phyloP scores from a whole-genome alignment of 1,140 invertebrate species.

The Apis mellifera region Amel_HAv3.1 CM009940.2:8636501-8637000 shows the following conservation, averaged over 20 bases:
- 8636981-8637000: neutral
- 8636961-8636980: neutral
- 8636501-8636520: too few relatives aligned
- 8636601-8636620: neutral
- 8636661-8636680: constrained; percentile 3
- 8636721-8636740: constrained; percentile 52
- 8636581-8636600: neutral
- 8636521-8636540: neutral
- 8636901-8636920: neutral
- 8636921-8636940: too few relatives aligned
- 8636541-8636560: neutral
- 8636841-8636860: neutral
- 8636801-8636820: neutral
- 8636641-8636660: neutral
- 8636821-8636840: neutral
- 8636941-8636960: neutral
- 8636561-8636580: too few relatives aligned
- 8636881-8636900: constrained; percentile 18
- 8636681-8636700: constrained; percentile 6
- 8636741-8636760: constrained; percentile 27
- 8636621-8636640: neutral
- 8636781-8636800: constrained; percentile 35
- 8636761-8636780: constrained; percentile 40
- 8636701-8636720: constrained; percentile 21
- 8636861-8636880: neutral